These are phyloP conservation scores for Caenorhabditis latens DNA, from an alignment of 1,140 invertebrate genomes.

Conservation along the genomic window DNA sequence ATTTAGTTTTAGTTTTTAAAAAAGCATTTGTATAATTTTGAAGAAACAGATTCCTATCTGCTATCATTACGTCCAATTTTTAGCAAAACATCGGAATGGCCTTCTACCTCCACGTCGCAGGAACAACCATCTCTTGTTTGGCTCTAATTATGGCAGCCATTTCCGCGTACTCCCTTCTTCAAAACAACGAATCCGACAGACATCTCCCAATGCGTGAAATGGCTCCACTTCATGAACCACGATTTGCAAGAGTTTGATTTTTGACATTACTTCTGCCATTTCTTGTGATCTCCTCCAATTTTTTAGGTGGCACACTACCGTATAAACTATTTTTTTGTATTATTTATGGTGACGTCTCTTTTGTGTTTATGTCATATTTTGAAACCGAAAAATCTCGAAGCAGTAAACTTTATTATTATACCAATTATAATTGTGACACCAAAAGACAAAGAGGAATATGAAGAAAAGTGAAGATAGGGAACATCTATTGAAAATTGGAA, in stretches of 20 bases:
- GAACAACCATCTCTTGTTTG: constrained; percentile 70
- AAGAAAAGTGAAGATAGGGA: not conserved
- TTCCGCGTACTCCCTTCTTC: constrained; percentile 69
- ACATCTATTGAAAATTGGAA: not conserved
- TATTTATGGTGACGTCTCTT: not conserved
- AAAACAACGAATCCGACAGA: constrained; percentile 48
- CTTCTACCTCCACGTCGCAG: constrained; percentile 73
- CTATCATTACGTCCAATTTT: constrained; percentile 8
- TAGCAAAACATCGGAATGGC: constrained; percentile 75
- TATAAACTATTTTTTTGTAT: not conserved
- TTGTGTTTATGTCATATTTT: not conserved
- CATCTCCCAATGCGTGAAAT: constrained; percentile 51
- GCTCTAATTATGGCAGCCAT: constrained; percentile 74
- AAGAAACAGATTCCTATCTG: no score
- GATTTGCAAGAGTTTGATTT: constrained; percentile 30
- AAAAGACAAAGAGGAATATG: not conserved
- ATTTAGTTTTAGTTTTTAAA: no score
- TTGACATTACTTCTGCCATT: not conserved
- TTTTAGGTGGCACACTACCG: constrained; percentile 36
- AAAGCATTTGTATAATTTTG: no score
- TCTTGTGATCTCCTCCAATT: constrained; percentile 15
- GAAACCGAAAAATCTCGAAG: not conserved
- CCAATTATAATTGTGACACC: constrained; percentile 1
- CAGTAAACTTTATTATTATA: constrained; percentile 19
- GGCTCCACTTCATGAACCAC: constrained; percentile 41